phyloP scores from a whole-genome alignment of 2,113 vertebrate species.

The Rousettus leschenaultii region DNA sequence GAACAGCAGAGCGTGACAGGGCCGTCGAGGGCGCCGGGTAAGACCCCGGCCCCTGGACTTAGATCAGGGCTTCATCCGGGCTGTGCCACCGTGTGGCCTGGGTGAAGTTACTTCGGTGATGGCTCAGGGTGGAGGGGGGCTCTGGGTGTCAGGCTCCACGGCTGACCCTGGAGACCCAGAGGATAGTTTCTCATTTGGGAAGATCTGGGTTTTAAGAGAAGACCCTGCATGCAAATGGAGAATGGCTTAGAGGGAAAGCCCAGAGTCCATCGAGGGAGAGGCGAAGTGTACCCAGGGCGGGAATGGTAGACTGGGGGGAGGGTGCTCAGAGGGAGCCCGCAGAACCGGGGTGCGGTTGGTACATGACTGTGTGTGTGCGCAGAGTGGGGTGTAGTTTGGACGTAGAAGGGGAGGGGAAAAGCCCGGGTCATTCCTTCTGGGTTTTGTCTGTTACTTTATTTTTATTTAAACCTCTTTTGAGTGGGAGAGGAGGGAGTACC shows the following conservation, averaged over 20 bases:
- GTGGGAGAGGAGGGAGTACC: background rate
- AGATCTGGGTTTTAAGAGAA: background rate
- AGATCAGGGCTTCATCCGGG: background rate
- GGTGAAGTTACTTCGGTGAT: background rate
- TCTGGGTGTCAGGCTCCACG: background rate
- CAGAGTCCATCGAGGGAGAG: background rate
- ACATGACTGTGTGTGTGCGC: background rate
- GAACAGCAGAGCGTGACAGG: background rate
- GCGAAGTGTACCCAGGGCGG: background rate
- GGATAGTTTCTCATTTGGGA: background rate
- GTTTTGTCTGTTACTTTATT: background rate
- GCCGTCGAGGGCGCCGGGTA: rapidly evolving
- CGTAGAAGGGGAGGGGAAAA: background rate
- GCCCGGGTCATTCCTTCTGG: background rate
- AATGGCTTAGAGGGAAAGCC: background rate
- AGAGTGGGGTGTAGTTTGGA: too few species aligned
- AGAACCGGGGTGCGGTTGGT: too few species aligned
- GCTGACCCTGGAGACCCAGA: background rate
- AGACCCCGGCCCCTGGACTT: background rate
- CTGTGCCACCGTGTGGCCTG: background rate
- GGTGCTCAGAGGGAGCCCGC: too few species aligned
- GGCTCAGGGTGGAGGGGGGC: background rate
- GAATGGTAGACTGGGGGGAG: too few species aligned
- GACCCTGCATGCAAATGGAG: background rate
- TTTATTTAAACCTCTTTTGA: too few species aligned